Evolutionary conservation across 2,113 vertebrate species (phyloP).

Genomic region (Alethe diademata): DNA sequence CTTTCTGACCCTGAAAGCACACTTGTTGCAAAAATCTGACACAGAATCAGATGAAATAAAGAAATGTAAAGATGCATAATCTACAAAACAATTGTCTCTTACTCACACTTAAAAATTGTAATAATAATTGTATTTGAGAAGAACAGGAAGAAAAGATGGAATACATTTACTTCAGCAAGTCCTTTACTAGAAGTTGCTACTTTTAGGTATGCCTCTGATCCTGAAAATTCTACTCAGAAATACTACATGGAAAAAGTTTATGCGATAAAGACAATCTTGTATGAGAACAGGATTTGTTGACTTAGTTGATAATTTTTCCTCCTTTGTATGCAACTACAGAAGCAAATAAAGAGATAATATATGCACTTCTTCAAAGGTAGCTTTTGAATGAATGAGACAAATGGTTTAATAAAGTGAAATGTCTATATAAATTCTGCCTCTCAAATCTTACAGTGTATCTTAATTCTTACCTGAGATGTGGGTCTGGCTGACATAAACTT

Average conservation of each 20-base stretch:
- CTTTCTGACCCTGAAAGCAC: not conserved
- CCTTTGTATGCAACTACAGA: not conserved
- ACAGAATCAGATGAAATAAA: not conserved
- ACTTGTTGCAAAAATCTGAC: not conserved
- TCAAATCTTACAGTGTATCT: not conserved
- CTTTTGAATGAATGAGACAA: not conserved
- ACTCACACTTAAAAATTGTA: not conserved
- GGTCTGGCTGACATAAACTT: conserved; percentile 82
- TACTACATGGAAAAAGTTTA: not conserved
- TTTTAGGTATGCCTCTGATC: not conserved
- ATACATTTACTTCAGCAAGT: not conserved
- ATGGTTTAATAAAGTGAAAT: not conserved
- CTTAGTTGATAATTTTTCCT: not conserved
- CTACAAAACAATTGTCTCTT: not conserved
- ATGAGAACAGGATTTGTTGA: not conserved
- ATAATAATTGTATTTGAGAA: not conserved
- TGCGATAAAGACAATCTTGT: not conserved
- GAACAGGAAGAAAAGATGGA: not conserved
- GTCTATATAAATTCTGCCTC: not conserved
- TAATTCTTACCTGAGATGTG: conserved; percentile 89
- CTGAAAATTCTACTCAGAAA: not conserved
- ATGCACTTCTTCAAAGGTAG: not conserved
- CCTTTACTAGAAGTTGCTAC: not conserved
- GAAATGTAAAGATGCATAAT: not conserved
- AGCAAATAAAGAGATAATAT: not conserved